Conservation (phyloP, 2,113 vertebrate genomes). For the Actenoides hombroni region DNA sequence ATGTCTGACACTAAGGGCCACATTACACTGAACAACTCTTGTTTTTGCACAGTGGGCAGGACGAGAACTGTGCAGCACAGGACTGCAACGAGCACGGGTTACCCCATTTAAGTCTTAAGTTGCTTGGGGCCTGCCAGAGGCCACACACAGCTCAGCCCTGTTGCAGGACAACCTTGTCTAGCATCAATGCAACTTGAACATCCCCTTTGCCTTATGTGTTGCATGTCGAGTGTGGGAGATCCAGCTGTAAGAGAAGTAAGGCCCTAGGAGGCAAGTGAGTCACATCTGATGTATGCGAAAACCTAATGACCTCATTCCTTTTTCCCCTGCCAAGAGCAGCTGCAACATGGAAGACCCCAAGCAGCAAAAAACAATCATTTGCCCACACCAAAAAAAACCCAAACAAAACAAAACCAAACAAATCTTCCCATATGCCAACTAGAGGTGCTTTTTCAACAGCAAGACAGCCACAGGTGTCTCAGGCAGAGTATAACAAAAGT, state of each 20-base stretch:
- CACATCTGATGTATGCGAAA: not conserved
- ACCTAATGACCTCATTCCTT: not conserved
- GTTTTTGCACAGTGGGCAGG: not conserved
- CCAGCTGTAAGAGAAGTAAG: not conserved
- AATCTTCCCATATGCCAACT: rapidly evolving
- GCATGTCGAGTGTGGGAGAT: not conserved
- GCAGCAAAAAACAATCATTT: not conserved
- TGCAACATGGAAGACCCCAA: not conserved
- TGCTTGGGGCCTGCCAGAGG: not conserved
- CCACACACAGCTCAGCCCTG: not conserved
- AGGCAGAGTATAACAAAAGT: not conserved
- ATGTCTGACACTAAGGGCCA: not conserved
- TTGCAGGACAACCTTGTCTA: rapidly evolving
- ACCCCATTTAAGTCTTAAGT: not conserved
- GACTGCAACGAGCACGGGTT: not conserved
- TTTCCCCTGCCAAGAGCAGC: not conserved
- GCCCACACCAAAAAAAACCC: not conserved
- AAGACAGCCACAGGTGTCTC: not conserved
- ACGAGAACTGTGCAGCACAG: not conserved
- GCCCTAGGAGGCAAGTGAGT: not conserved
- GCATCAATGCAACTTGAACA: not conserved
- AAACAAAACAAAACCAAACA: too few species aligned
- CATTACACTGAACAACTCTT: not conserved
- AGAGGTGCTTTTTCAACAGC: not conserved
- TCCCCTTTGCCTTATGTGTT: not conserved